Evolutionary conservation across 2,113 vertebrate genomes (phyloP).

Genomic region (Colinus virginianus): DNA sequence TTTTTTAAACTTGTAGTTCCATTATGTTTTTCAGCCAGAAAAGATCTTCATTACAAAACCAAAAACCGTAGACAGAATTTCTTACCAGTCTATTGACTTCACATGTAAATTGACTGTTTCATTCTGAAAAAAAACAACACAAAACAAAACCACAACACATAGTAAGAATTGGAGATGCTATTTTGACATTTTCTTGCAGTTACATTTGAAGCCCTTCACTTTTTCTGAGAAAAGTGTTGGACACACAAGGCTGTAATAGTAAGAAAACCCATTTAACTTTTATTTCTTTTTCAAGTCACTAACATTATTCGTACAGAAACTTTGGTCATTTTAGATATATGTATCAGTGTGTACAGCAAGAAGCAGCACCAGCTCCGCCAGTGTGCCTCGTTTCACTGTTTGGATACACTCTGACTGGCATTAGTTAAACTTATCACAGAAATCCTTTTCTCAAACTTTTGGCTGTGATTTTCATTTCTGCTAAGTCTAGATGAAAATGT

Average conservation of each 20-base stretch:
- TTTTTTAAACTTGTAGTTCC: not conserved
- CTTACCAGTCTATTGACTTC: slow-evolving; percentile 64
- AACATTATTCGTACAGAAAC: not conserved
- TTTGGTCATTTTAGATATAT: not conserved
- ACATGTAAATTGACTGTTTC: slow-evolving; percentile 32
- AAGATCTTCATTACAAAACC: not conserved
- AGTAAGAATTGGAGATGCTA: not conserved
- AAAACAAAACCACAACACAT: not conserved
- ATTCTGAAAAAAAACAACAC: slow-evolving; percentile 3
- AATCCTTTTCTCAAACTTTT: not conserved
- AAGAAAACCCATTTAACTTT: not conserved
- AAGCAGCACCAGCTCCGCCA: not conserved
- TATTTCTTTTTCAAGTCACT: not conserved
- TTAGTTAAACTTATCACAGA: not conserved
- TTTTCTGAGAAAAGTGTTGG: not conserved
- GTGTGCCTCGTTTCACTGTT: not conserved
- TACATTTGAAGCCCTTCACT: not conserved
- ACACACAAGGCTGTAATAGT: not conserved
- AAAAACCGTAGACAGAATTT: not conserved
- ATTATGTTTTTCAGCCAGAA: not conserved
- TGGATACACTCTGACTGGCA: not conserved
- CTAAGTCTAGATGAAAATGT: not conserved
- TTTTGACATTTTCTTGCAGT: not conserved
- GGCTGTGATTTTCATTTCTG: not conserved
- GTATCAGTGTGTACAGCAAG: not conserved